Conservation (phyloP, 35 echinoderm and acorn worm genomes). For the Apostichopus parvimensis region DNA sequence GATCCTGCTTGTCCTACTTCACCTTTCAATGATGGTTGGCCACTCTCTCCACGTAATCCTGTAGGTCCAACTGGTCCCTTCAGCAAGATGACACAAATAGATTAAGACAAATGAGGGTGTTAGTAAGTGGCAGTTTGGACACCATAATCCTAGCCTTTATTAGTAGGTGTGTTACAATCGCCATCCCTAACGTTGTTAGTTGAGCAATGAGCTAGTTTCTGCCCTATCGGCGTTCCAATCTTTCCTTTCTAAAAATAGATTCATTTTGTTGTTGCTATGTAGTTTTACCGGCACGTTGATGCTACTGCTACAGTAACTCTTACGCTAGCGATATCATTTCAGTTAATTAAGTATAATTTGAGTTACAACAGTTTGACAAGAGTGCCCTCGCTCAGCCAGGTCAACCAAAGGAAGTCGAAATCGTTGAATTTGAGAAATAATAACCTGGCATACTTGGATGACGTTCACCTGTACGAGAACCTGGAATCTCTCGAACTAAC, state of each 20-base stretch:
- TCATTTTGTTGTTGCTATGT: too few relatives aligned
- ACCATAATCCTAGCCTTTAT: too few relatives aligned
- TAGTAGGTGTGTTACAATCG: too few relatives aligned
- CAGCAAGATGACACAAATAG: background rate
- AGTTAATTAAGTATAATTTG: conserved; percentile 56
- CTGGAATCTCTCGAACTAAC: conserved; percentile 73
- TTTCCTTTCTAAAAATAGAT: too few relatives aligned
- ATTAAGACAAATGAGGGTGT: background rate
- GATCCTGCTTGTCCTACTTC: background rate
- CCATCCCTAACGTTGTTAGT: too few relatives aligned
- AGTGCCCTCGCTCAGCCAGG: conserved; percentile 64
- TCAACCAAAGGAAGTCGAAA: conserved; percentile 56
- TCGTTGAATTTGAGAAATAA: conserved; percentile 78
- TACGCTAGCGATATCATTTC: too few relatives aligned
- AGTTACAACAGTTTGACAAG: conserved; percentile 79
- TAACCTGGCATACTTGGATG: conserved; percentile 86
- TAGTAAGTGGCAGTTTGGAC: too few relatives aligned
- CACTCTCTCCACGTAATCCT: conserved; percentile 6
- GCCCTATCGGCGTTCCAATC: too few relatives aligned
- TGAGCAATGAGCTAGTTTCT: too few relatives aligned
- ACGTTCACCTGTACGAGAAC: conserved; percentile 63
- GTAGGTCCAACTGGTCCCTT: conserved; percentile 16
- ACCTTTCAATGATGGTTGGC: background rate
- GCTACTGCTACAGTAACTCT: too few relatives aligned
- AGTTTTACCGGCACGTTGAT: too few relatives aligned